These are phyloP conservation scores for Phaenicophaeus curvirostris DNA, from an alignment of 2,797 vertebrate species.

Conservation along the genomic window DNA sequence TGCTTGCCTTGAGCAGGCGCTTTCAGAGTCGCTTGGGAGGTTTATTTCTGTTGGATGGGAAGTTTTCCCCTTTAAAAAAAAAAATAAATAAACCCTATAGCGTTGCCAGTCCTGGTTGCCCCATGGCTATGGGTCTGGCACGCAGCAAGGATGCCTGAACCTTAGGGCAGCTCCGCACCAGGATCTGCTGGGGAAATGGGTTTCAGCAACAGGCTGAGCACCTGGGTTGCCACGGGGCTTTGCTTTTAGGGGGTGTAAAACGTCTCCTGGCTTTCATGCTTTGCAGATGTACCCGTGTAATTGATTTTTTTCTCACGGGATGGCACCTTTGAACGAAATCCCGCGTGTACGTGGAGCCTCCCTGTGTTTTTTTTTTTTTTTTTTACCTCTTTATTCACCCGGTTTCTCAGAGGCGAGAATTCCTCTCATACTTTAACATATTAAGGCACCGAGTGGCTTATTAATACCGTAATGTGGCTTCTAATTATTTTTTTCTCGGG, in stretches of 20 bases:
- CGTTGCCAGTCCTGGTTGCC: background rate
- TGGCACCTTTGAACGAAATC: background rate
- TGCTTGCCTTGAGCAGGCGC: background rate
- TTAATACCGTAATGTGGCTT: background rate
- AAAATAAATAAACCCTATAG: rapidly evolving
- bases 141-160: background rate
- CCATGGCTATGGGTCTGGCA: background rate
- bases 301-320: background rate
- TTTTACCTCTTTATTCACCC: background rate
- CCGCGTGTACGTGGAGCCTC: background rate
- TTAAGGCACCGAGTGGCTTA: background rate
- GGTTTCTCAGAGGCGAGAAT: background rate
- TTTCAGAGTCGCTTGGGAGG: background rate
- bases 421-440: background rate
- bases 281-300: background rate
- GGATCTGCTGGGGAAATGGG: background rate
- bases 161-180: background rate
- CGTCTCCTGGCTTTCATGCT: background rate
- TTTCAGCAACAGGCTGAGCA: conserved; percentile 6
- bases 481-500: background rate
- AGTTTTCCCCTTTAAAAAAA: background rate
- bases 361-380: background rate
- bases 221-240: conserved; percentile 35
- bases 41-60: background rate
- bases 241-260: background rate